Conservation (phyloP, 1,140 invertebrate genomes). For the Anastrepha ludens region DNA sequence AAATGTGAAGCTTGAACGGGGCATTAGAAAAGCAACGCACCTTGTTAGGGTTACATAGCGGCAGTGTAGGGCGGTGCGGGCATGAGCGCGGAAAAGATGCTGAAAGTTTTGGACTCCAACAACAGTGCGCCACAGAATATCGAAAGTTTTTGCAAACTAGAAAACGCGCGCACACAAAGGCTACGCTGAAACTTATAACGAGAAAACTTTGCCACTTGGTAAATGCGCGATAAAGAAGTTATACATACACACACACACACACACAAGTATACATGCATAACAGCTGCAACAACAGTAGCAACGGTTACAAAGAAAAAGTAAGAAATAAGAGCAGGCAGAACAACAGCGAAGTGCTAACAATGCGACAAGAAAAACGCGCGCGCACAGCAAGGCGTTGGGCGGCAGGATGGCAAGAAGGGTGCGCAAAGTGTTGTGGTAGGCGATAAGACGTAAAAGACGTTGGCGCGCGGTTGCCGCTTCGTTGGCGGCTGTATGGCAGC, state of each 20-base stretch:
- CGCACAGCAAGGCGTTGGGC: background rate
- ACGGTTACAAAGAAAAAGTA: conserved; percentile 53
- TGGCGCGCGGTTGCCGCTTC: background rate
- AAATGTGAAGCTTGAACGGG: background rate
- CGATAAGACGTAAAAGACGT: background rate
- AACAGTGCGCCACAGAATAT: conserved; percentile 13
- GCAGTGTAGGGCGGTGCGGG: background rate
- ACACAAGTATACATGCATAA: background rate
- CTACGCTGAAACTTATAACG: conserved; percentile 74
- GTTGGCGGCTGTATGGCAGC: conserved; percentile 23
- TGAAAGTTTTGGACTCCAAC: background rate
- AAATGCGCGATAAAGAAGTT: conserved; percentile 72
- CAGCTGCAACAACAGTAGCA: conserved; percentile 41
- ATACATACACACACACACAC: conserved; percentile 58
- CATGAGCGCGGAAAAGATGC: background rate
- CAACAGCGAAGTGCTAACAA: conserved; percentile 41
- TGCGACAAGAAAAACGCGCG: conserved; percentile 8
- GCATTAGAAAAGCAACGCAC: conserved; percentile 9
- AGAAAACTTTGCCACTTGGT: conserved; percentile 74
- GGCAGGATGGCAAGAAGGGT: background rate
- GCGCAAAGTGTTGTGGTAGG: background rate
- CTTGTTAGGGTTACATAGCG: background rate
- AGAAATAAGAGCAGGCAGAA: conserved; percentile 47
- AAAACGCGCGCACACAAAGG: conserved; percentile 64
- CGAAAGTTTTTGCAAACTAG: conserved; percentile 57